Percentiles rank a stretch among this genome's conserved stretches.
Conservation (phyloP, 1,140 invertebrate genomes). For the Melipona quadrifasciata region DNA sequence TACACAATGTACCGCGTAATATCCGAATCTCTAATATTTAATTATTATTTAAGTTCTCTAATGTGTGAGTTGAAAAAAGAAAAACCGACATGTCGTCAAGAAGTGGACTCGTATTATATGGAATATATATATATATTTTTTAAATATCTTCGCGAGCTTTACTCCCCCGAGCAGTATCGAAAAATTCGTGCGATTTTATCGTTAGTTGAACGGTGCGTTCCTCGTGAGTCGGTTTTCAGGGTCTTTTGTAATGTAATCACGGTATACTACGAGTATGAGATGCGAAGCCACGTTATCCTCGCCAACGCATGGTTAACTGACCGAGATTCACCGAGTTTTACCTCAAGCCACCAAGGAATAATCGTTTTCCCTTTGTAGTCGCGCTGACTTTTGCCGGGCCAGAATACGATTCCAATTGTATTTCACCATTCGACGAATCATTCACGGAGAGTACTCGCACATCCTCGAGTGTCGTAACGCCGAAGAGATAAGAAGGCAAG, state of each 20-base stretch:
- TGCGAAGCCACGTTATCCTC: not conserved
- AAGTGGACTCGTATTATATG: too few species aligned
- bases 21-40: too few species aligned
- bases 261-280: not conserved
- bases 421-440: not conserved
- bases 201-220: not conserved
- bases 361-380: not conserved
- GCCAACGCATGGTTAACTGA: slow-evolving; percentile 7
- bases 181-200: too few species aligned
- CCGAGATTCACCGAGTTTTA: slow-evolving; percentile 5
- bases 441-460: not conserved
- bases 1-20: too few species aligned
- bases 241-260: slow-evolving; percentile 12
- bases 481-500: not conserved
- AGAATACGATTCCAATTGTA: not conserved
- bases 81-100: too few species aligned
- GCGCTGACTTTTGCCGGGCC: not conserved
- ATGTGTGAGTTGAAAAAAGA: too few species aligned
- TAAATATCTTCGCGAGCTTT: too few species aligned
- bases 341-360: not conserved
- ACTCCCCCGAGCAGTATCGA: too few species aligned
- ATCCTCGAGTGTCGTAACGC: too few species aligned
- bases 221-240: not conserved
- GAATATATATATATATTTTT: too few species aligned
- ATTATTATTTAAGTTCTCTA: too few species aligned